Percentiles rank a stretch among this genome's conserved stretches.
phyloP scores from a whole-genome alignment of 2,113 vertebrate species.

The Pteruthius melanotis region DNA sequence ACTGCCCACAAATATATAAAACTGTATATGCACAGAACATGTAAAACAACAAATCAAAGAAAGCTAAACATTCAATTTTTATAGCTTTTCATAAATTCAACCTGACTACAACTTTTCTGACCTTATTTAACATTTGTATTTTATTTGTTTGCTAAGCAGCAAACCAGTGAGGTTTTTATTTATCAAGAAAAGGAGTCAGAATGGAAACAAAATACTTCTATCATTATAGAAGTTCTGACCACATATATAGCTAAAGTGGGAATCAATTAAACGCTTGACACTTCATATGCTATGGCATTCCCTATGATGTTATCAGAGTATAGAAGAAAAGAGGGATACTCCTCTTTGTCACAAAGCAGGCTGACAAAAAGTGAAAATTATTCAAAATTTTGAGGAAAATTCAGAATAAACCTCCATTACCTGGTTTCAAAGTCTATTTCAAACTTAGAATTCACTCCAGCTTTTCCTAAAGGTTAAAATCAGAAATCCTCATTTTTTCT shows the following conservation, averaged over 20 bases:
- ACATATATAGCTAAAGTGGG: not conserved
- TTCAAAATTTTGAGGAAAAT: not conserved
- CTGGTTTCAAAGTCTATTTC: not conserved
- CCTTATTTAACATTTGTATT: not conserved
- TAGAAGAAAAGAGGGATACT: not conserved
- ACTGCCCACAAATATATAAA: not conserved
- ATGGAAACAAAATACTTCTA: not conserved
- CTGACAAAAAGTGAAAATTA: not conserved
- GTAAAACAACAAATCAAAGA: not conserved
- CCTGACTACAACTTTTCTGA: not conserved
- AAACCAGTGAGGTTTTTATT: not conserved
- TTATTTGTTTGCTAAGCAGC: not conserved
- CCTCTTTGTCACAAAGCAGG: not conserved
- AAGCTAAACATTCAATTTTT: not conserved
- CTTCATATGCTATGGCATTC: not conserved
- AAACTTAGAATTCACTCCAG: not conserved
- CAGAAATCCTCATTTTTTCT: not conserved
- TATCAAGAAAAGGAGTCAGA: not conserved
- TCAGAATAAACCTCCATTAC: not conserved
- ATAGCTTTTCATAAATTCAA: not conserved
- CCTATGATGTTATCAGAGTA: not conserved
- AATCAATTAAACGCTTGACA: not conserved
- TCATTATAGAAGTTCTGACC: not conserved
- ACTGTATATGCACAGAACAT: not conserved
- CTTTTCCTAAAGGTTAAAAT: not conserved